Conservation (phyloP, 2,888 invertebrate genomes). For the Camptogramma bilineatum region DNA sequence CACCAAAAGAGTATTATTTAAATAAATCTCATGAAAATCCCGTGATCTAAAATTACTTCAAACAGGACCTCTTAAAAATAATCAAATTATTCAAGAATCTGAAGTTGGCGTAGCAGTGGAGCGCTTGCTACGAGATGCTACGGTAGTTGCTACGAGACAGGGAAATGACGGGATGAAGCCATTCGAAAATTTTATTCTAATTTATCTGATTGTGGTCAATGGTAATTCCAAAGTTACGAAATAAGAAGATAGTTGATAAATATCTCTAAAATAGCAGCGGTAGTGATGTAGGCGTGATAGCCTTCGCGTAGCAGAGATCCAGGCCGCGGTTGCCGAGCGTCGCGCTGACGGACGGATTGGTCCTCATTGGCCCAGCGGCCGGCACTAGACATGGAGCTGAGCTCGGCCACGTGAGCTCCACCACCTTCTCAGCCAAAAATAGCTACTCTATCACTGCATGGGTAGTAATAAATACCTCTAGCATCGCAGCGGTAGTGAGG, state of each 20-base stretch:
- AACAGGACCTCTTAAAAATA: background rate
- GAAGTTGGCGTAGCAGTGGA: background rate
- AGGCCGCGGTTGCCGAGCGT: conserved; percentile 79
- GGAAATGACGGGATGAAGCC: too few relatives aligned
- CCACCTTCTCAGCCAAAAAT: conserved; percentile 76
- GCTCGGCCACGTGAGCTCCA: conserved; percentile 66
- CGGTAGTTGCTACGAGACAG: too few relatives aligned
- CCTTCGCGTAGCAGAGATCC: conserved; percentile 75
- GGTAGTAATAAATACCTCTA: conserved; percentile 64
- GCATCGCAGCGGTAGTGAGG: conserved; percentile 77
- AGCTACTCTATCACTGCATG: conserved; percentile 68
- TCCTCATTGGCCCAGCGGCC: conserved; percentile 68
- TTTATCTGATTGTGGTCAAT: too few relatives aligned
- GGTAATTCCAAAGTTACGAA: too few relatives aligned
- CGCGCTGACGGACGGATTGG: conserved; percentile 73
- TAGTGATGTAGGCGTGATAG: conserved; percentile 73
- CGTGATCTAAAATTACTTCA: too few relatives aligned
- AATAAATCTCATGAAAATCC: too few relatives aligned
- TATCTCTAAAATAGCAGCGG: conserved; percentile 77
- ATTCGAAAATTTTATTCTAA: too few relatives aligned
- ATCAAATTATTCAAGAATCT: too few relatives aligned
- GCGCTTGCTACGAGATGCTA: too few relatives aligned
- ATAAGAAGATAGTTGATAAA: too few relatives aligned
- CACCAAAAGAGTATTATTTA: too few relatives aligned
- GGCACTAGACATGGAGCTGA: conserved; percentile 75